phyloP scores from a whole-genome alignment of 1,140 invertebrate species.

The Cyphomyrmex costatus region DNA sequence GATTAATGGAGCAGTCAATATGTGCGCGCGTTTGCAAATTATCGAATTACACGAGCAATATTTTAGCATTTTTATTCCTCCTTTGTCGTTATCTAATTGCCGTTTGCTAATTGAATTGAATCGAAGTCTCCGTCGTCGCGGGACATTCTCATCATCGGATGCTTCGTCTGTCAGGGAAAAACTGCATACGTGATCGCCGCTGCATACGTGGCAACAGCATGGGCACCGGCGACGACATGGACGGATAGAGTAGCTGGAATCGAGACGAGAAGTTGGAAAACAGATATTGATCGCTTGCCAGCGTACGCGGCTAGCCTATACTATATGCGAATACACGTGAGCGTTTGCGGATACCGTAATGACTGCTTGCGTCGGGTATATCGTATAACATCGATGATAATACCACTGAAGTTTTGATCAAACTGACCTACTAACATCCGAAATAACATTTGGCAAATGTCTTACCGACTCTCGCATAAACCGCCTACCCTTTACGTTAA shows the following conservation, averaged over 20 bases:
- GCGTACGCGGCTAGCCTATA: constrained; percentile 43
- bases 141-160: constrained; percentile 56
- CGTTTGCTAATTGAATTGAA: constrained; percentile 55
- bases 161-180: constrained; percentile 45
- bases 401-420: constrained; percentile 15
- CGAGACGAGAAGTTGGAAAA: constrained; percentile 76
- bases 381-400: constrained; percentile 24
- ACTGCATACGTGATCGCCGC: constrained; percentile 24
- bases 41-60: background rate
- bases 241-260: constrained; percentile 69
- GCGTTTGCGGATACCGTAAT: constrained; percentile 48
- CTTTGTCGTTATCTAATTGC: background rate
- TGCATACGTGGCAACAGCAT: constrained; percentile 6
- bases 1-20: background rate
- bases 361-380: constrained; percentile 27
- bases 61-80: background rate
- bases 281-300: constrained; percentile 73
- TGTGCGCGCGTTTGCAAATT: background rate
- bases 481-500: background rate
- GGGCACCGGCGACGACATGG: constrained; percentile 16
- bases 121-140: constrained; percentile 45
- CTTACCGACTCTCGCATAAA: background rate
- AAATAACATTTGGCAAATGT: constrained; percentile 25
- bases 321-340: constrained; percentile 67
- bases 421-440: background rate